These are phyloP conservation scores for Umimayanthus chanpuru DNA, from an alignment of 92 coral and sea anemone genomes.

Conservation along the genomic window DNA sequence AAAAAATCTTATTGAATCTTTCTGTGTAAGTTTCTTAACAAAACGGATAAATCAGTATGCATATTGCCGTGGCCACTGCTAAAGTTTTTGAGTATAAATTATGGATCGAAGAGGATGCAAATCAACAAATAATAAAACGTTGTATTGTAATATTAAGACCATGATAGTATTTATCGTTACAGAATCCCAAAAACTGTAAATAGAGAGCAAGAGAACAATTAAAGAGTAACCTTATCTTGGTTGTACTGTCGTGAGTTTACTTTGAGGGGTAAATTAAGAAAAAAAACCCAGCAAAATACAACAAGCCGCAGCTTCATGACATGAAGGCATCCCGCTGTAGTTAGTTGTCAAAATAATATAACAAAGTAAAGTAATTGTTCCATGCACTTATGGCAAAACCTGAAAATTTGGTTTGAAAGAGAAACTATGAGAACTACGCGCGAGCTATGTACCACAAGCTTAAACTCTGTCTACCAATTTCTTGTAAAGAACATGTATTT, in stretches of 20 bases:
- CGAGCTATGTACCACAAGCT: no score
- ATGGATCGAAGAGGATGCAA: no score
- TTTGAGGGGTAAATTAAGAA: background rate
- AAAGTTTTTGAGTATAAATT: background rate
- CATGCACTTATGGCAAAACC: no score
- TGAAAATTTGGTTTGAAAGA: no score
- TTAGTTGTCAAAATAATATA: no score
- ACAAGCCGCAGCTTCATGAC: background rate
- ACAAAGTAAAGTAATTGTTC: no score
- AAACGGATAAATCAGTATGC: background rate
- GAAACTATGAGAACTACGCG: no score
- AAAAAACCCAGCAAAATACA: no score
- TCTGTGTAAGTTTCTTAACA: background rate
- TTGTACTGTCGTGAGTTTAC: background rate
- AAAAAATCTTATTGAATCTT: background rate
- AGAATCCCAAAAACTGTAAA: background rate
- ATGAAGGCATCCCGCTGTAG: background rate
- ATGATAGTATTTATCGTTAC: background rate
- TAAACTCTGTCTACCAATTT: no score
- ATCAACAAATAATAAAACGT: background rate
- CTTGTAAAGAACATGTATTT: no score
- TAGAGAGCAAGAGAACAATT: background rate
- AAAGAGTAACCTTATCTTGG: background rate
- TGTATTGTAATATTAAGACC: background rate
- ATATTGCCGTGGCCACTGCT: background rate